A percentile compares a stretch with the other conserved stretches of the same genome.
Conservation (phyloP, 2,888 invertebrate species). For the Ectemnius continuus region DNA sequence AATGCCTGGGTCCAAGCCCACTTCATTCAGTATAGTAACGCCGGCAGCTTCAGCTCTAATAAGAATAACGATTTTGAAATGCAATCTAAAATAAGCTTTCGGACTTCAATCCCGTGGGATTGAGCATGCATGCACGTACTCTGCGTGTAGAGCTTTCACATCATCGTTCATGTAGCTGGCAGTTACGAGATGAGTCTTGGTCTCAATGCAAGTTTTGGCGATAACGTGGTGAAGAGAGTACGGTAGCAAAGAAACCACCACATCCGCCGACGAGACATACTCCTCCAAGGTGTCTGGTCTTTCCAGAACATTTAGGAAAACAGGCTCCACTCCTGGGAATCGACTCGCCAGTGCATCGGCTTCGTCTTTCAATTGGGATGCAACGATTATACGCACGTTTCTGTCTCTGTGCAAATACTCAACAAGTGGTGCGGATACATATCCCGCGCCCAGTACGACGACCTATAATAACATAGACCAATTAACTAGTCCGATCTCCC, state of each 20-base stretch:
- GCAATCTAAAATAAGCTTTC: not conserved
- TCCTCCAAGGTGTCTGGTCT: conserved; percentile 84
- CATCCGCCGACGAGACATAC: conserved; percentile 86
- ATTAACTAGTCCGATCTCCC: not conserved
- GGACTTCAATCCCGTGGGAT: not conserved
- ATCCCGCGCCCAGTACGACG: conserved; percentile 96
- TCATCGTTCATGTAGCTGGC: conserved; percentile 95
- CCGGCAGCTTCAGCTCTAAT: conserved; percentile 91
- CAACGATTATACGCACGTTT: conserved; percentile 90
- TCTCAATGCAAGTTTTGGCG: conserved; percentile 92
- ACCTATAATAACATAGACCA: conserved; percentile 78
- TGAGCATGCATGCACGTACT: conserved; percentile 79
- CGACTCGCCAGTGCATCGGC: conserved; percentile 89
- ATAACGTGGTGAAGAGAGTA: conserved; percentile 92
- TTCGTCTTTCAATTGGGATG: conserved; percentile 92
- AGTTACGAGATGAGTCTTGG: conserved; percentile 95
- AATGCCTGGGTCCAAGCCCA: conserved; percentile 99
- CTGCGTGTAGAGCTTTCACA: conserved; percentile 87
- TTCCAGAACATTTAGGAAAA: conserved; percentile 90
- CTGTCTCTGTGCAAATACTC: conserved; percentile 94
- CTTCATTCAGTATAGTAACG: conserved; percentile 96
- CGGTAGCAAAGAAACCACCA: conserved; percentile 93
- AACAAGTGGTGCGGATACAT: conserved; percentile 95
- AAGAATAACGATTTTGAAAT: not conserved
- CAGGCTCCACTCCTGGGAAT: conserved; percentile 88